These are phyloP conservation scores for Belonocnema kinseyi DNA, from an alignment of 1,140 invertebrate genomes.

Conservation along the genomic window DNA sequence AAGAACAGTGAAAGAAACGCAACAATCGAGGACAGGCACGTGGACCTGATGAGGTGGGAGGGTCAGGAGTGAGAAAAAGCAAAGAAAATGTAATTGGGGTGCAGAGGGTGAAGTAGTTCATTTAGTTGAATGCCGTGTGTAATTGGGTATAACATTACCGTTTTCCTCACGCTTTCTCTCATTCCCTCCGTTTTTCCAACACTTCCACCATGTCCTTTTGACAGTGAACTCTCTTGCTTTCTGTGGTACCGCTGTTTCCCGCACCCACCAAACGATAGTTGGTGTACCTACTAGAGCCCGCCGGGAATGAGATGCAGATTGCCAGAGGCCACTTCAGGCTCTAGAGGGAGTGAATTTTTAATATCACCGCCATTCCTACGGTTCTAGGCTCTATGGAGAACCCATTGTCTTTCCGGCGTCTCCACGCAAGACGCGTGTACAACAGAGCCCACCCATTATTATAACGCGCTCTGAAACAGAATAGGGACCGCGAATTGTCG, in stretches of 20 bases:
- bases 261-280: constrained; percentile 54
- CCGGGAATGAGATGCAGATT: constrained; percentile 76
- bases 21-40: constrained; percentile 21
- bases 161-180: constrained; percentile 35
- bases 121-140: constrained; percentile 60
- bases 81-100: constrained; percentile 8
- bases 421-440: constrained; percentile 52
- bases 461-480: constrained; percentile 58
- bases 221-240: constrained; percentile 38
- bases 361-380: constrained; percentile 71
- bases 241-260: constrained; percentile 45
- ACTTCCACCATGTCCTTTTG: background rate
- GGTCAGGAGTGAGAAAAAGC: background rate
- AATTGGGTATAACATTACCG: constrained; percentile 63
- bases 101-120: constrained; percentile 45
- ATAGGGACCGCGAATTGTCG: constrained; percentile 46
- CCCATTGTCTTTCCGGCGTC: constrained; percentile 68
- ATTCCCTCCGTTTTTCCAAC: constrained; percentile 38
- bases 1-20: background rate
- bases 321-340: constrained; percentile 74
- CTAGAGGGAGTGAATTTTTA: constrained; percentile 75
- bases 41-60: constrained; percentile 10
- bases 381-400: constrained; percentile 58
- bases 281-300: constrained; percentile 56
- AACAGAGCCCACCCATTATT: constrained; percentile 58